Percentiles rank a stretch among this genome's conserved stretches.
Evolutionary conservation across 2,888 invertebrate species (phyloP).

Genomic region (Volucella inanis): DNA sequence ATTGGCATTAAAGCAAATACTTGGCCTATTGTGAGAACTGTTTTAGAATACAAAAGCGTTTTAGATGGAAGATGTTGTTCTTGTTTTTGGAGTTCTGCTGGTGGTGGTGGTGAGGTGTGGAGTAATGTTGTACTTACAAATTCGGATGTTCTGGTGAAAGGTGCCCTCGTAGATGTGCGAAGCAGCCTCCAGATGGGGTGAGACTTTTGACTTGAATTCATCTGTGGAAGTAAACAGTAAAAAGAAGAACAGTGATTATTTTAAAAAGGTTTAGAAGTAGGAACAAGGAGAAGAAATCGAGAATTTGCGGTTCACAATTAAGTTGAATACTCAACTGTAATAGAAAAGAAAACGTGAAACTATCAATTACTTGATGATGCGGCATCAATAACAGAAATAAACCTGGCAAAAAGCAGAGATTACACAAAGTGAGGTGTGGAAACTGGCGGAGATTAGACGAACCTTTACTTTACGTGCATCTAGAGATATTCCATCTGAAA

Average conservation of each 20-base stretch:
- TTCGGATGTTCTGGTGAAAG: constrained; percentile 65
- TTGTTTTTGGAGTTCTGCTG: not conserved
- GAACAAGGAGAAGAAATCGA: not conserved
- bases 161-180: constrained; percentile 59
- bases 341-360: too few species aligned
- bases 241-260: not conserved
- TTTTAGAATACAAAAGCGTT: constrained; percentile 25
- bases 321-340: too few species aligned
- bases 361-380: too few species aligned
- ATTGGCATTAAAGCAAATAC: constrained; percentile 84
- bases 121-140: constrained; percentile 54
- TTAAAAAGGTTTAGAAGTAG: not conserved
- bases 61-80: not conserved
- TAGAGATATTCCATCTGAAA: too few species aligned
- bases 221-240: constrained; percentile 28
- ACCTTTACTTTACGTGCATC: too few species aligned
- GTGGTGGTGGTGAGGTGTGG: not conserved
- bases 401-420: too few species aligned
- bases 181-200: constrained; percentile 52
- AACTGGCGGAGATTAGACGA: too few species aligned
- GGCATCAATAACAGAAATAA: too few species aligned
- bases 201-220: constrained; percentile 66
- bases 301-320: not conserved
- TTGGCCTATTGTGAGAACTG: constrained; percentile 83
- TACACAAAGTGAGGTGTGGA: too few species aligned